Conservation (phyloP, 2,888 invertebrate genomes). For the Temnothorax unifasciatus region DNA sequence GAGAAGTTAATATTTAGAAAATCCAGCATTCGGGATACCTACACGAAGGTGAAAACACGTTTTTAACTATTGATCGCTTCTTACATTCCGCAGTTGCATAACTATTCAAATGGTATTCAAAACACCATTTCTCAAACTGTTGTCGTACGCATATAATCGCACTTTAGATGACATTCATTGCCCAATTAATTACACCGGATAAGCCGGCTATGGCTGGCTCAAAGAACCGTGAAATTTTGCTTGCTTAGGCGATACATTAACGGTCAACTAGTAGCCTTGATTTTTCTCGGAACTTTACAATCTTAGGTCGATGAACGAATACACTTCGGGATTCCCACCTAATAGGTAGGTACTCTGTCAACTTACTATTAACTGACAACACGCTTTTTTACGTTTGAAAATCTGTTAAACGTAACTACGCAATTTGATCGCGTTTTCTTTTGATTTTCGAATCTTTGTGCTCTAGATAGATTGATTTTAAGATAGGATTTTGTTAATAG, state of each 20-base stretch:
- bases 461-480: not conserved
- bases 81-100: conserved; percentile 14
- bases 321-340: conserved; percentile 22
- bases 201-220: not conserved
- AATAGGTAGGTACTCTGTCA: not conserved
- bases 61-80: conserved; percentile 8
- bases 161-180: conserved; percentile 2
- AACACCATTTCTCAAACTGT: conserved; percentile 24
- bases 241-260: conserved; percentile 6
- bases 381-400: not conserved
- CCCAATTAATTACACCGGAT: conserved; percentile 22
- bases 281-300: conserved; percentile 31
- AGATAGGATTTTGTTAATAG: not conserved
- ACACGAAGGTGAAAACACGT: not conserved
- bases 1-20: not conserved
- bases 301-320: conserved; percentile 43
- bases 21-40: not conserved
- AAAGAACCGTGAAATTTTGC: conserved; percentile 29
- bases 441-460: not conserved
- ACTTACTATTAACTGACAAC: not conserved
- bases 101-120: conserved; percentile 12
- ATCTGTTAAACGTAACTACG: not conserved
- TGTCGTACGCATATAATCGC: not conserved
- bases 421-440: not conserved
- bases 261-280: conserved; percentile 24